Evolutionary conservation across 2,888 invertebrate species (phyloP).

Genomic region (Lycia hirtaria): DNA sequence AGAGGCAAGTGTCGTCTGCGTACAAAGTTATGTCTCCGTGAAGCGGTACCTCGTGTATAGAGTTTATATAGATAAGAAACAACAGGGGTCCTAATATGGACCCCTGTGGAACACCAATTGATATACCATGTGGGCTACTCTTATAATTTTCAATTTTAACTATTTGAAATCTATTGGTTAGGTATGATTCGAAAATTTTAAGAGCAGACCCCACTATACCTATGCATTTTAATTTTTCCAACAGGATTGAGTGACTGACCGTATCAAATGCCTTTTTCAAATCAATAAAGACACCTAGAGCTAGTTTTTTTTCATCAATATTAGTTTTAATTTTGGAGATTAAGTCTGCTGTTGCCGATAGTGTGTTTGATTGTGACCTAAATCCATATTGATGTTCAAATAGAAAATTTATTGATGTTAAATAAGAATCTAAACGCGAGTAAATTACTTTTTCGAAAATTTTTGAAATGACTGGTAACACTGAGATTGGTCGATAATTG

Average conservation of each 20-base stretch:
- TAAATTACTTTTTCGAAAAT: conserved; percentile 1
- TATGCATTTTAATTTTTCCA: neutral
- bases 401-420: neutral
- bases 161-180: too few relatives aligned
- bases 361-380: neutral
- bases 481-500: conserved; percentile 1
- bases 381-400: neutral
- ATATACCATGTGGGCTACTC: neutral
- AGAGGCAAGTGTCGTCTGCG: too few relatives aligned
- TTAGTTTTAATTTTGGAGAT: neutral
- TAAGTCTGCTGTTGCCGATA: neutral
- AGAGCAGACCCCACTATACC: neutral
- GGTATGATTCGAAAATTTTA: neutral
- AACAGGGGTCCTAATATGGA: too few relatives aligned
- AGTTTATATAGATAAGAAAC: too few relatives aligned
- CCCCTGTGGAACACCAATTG: too few relatives aligned
- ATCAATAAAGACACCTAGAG: conserved; percentile 2
- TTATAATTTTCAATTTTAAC: neutral
- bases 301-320: neutral
- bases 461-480: neutral
- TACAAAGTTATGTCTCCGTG: too few relatives aligned
- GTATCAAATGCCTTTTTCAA: conserved; percentile 4
- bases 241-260: neutral
- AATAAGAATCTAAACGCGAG: neutral
- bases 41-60: too few relatives aligned